Evolutionary conservation across 2,797 vertebrate species (phyloP).

Genomic region (Garrulus glandarius): DNA sequence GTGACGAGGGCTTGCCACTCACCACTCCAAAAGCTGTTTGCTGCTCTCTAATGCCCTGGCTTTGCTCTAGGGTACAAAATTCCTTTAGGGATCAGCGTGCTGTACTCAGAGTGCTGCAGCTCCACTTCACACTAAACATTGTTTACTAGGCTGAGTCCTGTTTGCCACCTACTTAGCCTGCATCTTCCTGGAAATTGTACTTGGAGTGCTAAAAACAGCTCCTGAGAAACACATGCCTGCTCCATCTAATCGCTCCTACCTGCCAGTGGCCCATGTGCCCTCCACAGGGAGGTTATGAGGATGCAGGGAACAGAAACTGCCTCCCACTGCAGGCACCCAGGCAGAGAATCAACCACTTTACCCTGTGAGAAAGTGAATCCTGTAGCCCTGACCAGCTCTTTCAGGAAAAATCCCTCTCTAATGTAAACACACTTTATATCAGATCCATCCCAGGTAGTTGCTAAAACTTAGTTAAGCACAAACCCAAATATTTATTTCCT

Average conservation of each 20-base stretch:
- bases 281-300: neutral
- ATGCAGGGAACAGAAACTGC: neutral
- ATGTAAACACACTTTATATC: neutral
- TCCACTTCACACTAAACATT: neutral
- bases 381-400: neutral
- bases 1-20: neutral
- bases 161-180: neutral
- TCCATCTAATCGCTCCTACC: neutral
- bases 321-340: neutral
- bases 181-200: conserved; percentile 21
- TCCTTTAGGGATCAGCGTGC: neutral
- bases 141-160: conserved; percentile 1
- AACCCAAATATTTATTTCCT: neutral
- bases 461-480: neutral
- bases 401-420: neutral
- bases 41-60: neutral
- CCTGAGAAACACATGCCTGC: neutral
- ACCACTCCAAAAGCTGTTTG: neutral
- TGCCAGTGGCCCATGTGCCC: neutral
- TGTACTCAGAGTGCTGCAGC: neutral
- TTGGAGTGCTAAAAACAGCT: conserved; percentile 26
- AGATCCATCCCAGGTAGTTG: neutral
- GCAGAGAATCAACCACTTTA: neutral
- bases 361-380: neutral
- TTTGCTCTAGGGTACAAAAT: neutral